Evolutionary conservation across 2,113 vertebrate genomes (phyloP).

Genomic region (Thunnus thynnus): DNA sequence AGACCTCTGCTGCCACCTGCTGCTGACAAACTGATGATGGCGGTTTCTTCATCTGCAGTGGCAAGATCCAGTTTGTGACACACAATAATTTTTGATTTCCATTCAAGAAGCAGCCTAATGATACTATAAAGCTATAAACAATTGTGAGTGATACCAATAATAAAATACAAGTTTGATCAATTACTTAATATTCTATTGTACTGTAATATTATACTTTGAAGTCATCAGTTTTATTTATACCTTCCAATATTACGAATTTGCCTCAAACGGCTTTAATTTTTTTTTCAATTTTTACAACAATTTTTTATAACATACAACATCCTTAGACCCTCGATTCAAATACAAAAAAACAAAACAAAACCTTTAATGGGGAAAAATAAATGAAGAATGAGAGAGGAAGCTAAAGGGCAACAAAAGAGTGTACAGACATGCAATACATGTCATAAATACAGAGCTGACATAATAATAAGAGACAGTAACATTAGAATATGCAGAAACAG

Average conservation of each 20-base stretch:
- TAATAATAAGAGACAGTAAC: background rate
- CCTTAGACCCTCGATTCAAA: too few relatives aligned
- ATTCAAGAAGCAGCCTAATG: background rate
- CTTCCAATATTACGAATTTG: background rate
- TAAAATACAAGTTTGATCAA: background rate
- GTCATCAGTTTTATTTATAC: background rate
- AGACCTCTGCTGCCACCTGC: slow-evolving; percentile 65
- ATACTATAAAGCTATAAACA: background rate
- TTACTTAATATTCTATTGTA: background rate
- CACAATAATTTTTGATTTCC: background rate
- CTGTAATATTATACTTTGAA: background rate
- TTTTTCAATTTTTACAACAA: background rate
- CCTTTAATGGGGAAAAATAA: too few relatives aligned
- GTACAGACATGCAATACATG: too few relatives aligned
- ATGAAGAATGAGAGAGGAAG: too few relatives aligned
- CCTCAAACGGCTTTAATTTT: background rate
- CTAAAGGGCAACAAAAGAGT: too few relatives aligned
- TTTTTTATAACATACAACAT: too few relatives aligned
- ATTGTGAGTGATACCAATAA: background rate
- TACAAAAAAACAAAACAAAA: too few relatives aligned
- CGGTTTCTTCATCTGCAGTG: background rate
- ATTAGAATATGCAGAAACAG: background rate
- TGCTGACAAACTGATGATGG: slow-evolving; percentile 7
- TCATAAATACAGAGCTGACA: too few relatives aligned
- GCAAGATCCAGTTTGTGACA: background rate